A percentile compares a stretch with the other conserved stretches of the same genome.
Conservation (phyloP, 2,888 invertebrate genomes). For the Platycheirus rosarum region DNA sequence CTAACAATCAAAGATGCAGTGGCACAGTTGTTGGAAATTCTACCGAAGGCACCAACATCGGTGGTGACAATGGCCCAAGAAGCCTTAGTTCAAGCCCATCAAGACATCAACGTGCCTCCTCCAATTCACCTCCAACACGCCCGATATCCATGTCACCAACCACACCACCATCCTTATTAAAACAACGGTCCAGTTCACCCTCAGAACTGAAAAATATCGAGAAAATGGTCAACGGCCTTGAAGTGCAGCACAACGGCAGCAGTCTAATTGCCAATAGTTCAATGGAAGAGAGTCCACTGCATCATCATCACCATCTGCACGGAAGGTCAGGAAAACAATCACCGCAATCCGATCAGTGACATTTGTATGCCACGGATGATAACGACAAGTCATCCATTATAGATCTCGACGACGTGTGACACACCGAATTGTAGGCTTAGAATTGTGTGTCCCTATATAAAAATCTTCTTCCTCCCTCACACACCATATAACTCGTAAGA, state of each 20-base stretch:
- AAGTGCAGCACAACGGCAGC: constrained; percentile 88
- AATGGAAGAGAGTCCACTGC: constrained; percentile 73
- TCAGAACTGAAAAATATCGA: constrained; percentile 97
- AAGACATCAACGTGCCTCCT: constrained; percentile 80
- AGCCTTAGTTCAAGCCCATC: constrained; percentile 82
- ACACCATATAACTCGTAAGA: constrained; percentile 56
- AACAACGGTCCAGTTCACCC: constrained; percentile 82
- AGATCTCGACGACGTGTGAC: constrained; percentile 82
- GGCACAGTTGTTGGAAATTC: constrained; percentile 75
- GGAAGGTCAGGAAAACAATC: constrained; percentile 76
- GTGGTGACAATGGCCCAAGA: constrained; percentile 80
- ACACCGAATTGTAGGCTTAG: constrained; percentile 75
- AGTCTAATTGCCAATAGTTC: constrained; percentile 59
- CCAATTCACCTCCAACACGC: constrained; percentile 82
- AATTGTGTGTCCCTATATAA: constrained; percentile 31
- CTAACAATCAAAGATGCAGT: constrained; percentile 81
- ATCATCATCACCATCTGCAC: constrained; percentile 76
- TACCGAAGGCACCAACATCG: constrained; percentile 75
- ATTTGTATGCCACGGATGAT: constrained; percentile 80
- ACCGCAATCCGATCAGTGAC: constrained; percentile 81
- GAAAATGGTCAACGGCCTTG: constrained; percentile 98
- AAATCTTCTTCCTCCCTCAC: constrained; percentile 44
- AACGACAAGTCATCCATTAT: constrained; percentile 82
- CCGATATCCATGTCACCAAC: constrained; percentile 83
- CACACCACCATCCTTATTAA: constrained; percentile 82